Conservation (phyloP, 2,797 vertebrate species). For the Neosilurus mollespiculum region DNA sequence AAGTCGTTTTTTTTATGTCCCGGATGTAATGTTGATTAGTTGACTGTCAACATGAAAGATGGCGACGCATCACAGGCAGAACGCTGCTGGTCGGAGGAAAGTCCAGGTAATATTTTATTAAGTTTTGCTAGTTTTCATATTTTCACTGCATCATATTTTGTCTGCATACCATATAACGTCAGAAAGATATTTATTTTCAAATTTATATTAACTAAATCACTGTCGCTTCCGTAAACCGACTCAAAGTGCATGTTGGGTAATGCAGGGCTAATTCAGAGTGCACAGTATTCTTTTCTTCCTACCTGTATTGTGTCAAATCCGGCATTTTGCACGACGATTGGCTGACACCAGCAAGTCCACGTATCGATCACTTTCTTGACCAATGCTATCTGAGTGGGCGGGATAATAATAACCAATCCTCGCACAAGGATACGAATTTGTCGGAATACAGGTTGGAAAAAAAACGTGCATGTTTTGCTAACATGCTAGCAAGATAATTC, state of each 20-base stretch:
- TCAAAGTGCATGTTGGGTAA: constrained; percentile 22
- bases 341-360: fast-evolving
- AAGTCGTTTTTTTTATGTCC: constrained; percentile 33
- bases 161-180: too few relatives aligned
- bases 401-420: neutral
- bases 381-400: neutral
- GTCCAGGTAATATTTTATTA: constrained; percentile 84
- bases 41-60: constrained; percentile 99
- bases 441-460: neutral
- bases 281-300: neutral
- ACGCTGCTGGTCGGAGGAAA: constrained; percentile 97
- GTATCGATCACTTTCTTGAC: neutral
- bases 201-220: constrained; percentile 10
- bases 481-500: neutral
- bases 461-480: neutral
- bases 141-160: neutral
- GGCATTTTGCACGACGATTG: neutral
- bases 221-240: neutral
- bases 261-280: constrained; percentile 1
- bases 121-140: neutral
- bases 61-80: constrained; percentile 98
- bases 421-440: neutral
- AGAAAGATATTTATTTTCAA: neutral
- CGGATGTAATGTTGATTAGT: constrained; percentile 79
- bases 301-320: neutral